Base-by-base conservation (phyloP, 2,797 vertebrate genomes). In the Bradypodion pumilum region DNA sequence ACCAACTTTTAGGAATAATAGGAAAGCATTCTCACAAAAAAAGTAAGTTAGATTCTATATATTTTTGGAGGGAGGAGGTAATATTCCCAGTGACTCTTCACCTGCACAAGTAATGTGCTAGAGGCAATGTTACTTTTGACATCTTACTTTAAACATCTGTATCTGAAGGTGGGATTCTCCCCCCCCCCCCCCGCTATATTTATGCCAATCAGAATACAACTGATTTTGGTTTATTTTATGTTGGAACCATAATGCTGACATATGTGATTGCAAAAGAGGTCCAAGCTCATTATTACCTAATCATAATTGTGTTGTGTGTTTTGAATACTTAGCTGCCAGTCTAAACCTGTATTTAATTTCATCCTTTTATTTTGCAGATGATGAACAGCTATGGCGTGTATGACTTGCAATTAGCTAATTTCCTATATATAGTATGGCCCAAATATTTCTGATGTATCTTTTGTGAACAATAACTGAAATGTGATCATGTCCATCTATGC, bases 361-460 rank as follows among this genome's bases (percentile, higher is more conserved):
- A 23, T 82, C 21, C 81, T 65, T 87, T 89, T 87, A 44, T 88
- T 86, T 66, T 88, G 1, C 0, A 15, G 78, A 35, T n/a, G 80
- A 74, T 16, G 13, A 81, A 85, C 59, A 66, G 15, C n/a, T 40
- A 35, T 37, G 19, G 19, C 40, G 32, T 83, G 29, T 76, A 19
- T 46, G 15, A 65, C 70, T 44, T 1, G 27, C 12, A 75, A 42
- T 0, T 0, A 78, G 19, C 79, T 66, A 0, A 63, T 80, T 83
- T 81, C 68, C 74, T 62, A 70, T 49, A 82, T 81, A 37, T 78
- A 73, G 66, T 44, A 2, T 56, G 72, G 40, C 49, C 25, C 15
- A 74, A 29, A 86, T 83, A 3, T 85, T 46, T 83, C 68, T 83
- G 0, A 0, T 85, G 69, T 82, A 19, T 13, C 44, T 83, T 86